These are phyloP conservation scores for Spialia ferax DNA, from an alignment of 2,888 invertebrate species.

Conservation along the genomic window DNA sequence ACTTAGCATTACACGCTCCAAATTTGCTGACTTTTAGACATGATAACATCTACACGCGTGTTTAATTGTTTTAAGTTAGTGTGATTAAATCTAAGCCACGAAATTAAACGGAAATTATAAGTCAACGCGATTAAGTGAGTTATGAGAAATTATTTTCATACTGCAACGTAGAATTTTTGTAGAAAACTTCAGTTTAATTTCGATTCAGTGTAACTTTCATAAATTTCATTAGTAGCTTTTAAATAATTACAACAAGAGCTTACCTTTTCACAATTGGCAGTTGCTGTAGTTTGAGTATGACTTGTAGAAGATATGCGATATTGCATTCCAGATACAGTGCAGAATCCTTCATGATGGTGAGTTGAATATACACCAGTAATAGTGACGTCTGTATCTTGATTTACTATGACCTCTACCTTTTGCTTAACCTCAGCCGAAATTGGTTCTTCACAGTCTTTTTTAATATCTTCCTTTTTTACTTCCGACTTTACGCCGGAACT, in stretches of 20 bases:
- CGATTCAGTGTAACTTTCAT: too few species aligned
- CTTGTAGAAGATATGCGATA: constrained; percentile 96
- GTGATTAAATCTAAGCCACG: constrained; percentile 33
- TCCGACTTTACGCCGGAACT: constrained; percentile 85
- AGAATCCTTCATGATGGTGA: constrained; percentile 94
- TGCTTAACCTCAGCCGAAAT: constrained; percentile 74
- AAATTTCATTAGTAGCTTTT: too few species aligned
- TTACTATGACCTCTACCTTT: constrained; percentile 92
- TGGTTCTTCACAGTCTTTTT: constrained; percentile 74
- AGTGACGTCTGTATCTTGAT: constrained; percentile 95
- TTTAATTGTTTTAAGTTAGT: constrained; percentile 38
- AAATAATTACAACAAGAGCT: constrained; percentile 49
- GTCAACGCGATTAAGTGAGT: constrained; percentile 10
- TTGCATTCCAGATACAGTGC: constrained; percentile 94
- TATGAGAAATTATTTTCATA: constrained; percentile 2
- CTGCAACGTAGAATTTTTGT: background rate
- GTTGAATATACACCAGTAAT: constrained; percentile 95
- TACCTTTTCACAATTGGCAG: constrained; percentile 91
- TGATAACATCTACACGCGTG: constrained; percentile 36
- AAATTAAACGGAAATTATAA: constrained; percentile 22
- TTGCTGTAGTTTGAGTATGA: constrained; percentile 94
- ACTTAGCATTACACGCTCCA: constrained; percentile 57
- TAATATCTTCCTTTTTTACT: constrained; percentile 76
- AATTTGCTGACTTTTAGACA: constrained; percentile 59
- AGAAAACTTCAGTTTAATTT: background rate